These are phyloP conservation scores for Pangasius mekongensis DNA, from an alignment of 2,797 vertebrate species.

Conservation along the genomic window DNA sequence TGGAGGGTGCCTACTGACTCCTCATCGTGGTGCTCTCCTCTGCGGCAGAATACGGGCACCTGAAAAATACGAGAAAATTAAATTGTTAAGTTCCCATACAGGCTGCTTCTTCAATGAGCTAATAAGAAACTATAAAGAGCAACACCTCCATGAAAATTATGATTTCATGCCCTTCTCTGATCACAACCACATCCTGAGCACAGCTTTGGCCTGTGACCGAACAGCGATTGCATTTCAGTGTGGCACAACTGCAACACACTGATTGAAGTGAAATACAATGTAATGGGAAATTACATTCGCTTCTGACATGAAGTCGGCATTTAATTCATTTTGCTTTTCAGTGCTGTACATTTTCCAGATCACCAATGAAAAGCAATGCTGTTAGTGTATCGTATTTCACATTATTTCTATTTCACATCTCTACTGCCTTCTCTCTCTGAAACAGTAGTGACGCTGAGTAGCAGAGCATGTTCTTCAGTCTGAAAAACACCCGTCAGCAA, in stretches of 20 bases:
- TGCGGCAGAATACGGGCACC: conserved; percentile 79
- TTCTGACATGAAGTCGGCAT: background rate
- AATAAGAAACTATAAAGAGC: background rate
- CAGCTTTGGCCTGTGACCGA: background rate
- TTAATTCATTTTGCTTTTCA: background rate
- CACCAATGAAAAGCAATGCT: background rate
- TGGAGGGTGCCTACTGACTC: conserved; percentile 92
- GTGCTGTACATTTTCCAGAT: background rate
- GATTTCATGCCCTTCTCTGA: background rate
- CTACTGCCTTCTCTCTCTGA: background rate
- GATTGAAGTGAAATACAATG: background rate
- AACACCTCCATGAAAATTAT: background rate
- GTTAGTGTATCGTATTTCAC: background rate
- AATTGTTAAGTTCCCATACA: background rate
- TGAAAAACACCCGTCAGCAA: background rate
- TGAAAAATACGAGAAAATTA: conserved; percentile 47
- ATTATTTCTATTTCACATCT: background rate
- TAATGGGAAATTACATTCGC: background rate
- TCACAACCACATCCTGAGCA: background rate
- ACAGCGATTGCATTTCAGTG: background rate
- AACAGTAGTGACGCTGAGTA: background rate
- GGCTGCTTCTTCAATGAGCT: background rate
- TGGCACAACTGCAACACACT: background rate
- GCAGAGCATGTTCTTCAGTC: background rate
- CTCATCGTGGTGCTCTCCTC: conserved; percentile 94